Percentiles rank a stretch among this genome's conserved stretches.
phyloP scores from a whole-genome alignment of 2,113 vertebrate genomes.

The Ovibos moschatus region DNA sequence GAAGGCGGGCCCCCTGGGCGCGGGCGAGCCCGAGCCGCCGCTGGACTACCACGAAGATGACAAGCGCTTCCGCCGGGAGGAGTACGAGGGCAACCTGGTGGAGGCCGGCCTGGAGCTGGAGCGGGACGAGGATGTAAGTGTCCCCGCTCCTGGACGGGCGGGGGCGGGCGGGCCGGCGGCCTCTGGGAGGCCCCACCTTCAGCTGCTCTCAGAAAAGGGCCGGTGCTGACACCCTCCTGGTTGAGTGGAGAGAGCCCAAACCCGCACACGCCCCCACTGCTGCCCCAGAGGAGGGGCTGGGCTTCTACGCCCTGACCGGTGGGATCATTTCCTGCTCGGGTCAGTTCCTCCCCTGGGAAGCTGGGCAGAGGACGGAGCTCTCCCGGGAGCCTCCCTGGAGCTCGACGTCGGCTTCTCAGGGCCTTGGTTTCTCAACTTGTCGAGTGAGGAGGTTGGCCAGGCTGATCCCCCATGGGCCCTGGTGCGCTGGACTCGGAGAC shows the following conservation, averaged over 20 bases:
- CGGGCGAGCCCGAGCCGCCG: slow-evolving; percentile 76
- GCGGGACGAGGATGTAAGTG: slow-evolving; percentile 89
- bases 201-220: rapidly evolving
- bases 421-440: background rate
- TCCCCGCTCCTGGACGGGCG: rapidly evolving
- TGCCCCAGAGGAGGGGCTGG: background rate
- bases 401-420: background rate
- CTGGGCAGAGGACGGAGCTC: background rate
- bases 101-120: slow-evolving; percentile 95
- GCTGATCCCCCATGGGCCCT: background rate
- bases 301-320: background rate
- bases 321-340: background rate
- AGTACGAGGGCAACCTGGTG: slow-evolving; percentile 92
- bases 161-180: rapidly evolving
- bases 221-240: rapidly evolving
- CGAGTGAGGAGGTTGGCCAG: background rate
- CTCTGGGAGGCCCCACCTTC: too few species aligned
- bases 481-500: rapidly evolving
- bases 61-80: slow-evolving; percentile 87
- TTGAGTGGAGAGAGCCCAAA: rapidly evolving
- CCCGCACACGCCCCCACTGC: background rate
- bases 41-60: slow-evolving; percentile 89
- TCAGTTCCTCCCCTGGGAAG: background rate
- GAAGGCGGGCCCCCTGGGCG: slow-evolving; percentile 80
- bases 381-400: background rate